Conservation (phyloP, 2,797 vertebrate genomes). For the Sphenopsis melanotis region DNA sequence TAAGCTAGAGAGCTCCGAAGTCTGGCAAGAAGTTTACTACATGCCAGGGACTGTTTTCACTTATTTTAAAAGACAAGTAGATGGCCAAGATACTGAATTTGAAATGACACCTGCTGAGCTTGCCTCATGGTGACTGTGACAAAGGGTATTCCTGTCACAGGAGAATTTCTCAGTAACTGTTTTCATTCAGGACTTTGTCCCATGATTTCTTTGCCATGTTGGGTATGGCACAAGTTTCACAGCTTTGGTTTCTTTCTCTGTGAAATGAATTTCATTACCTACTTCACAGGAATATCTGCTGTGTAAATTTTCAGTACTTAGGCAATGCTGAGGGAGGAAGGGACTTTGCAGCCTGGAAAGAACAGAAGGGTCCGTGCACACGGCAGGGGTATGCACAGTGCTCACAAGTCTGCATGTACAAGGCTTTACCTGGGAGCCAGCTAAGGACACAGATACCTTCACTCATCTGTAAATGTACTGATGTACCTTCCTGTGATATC, state of each 20-base stretch:
- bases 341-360: neutral
- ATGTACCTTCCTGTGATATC: neutral
- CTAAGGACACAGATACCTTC: neutral
- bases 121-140: neutral
- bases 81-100: constrained; percentile 11
- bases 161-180: neutral
- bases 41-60: neutral
- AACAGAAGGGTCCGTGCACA: neutral
- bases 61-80: constrained; percentile 27
- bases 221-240: neutral
- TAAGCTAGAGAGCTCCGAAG: constrained; percentile 1
- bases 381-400: accelerated
- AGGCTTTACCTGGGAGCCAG: neutral
- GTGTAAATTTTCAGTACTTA: neutral
- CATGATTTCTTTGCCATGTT: neutral
- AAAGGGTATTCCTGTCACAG: neutral
- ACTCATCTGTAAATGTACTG: neutral
- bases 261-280: neutral
- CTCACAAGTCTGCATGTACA: neutral
- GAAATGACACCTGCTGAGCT: constrained; percentile 20
- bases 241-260: neutral
- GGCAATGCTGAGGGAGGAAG: neutral
- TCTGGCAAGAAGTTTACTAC: constrained; percentile 27
- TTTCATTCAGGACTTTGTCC: neutral
- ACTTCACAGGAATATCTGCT: neutral